Percentiles rank a stretch among this genome's conserved stretches.
Conservation (phyloP, 2,888 invertebrate genomes). For the Callosobruchus maculatus region DNA sequence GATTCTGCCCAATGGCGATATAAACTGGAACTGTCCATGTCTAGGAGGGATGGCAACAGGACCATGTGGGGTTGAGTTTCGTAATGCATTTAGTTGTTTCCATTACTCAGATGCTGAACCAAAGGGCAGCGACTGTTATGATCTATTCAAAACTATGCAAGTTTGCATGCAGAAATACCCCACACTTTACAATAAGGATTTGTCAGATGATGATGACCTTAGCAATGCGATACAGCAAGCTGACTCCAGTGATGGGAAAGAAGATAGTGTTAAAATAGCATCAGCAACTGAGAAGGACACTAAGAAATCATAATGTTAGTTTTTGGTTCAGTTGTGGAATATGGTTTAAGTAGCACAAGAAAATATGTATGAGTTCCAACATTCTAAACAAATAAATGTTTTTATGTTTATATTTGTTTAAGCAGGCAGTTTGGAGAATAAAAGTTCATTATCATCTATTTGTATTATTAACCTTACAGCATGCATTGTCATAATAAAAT, state of each 20-base stretch:
- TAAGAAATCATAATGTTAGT: background rate
- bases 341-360: background rate
- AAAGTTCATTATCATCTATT: background rate
- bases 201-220: conserved; percentile 58
- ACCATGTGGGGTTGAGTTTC: conserved; percentile 89
- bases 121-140: conserved; percentile 88
- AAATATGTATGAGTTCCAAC: background rate
- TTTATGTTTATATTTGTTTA: background rate
- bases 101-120: conserved; percentile 87
- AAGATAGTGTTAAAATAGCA: background rate
- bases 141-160: conserved; percentile 87
- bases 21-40: conserved; percentile 97
- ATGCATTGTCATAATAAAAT: too few species aligned
- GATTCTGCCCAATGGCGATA: conserved; percentile 78
- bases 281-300: background rate
- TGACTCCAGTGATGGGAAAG: background rate
- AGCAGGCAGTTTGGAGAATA: background rate
- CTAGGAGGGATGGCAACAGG: conserved; percentile 97
- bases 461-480: too few species aligned
- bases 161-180: conserved; percentile 86
- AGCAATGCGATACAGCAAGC: background rate
- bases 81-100: conserved; percentile 93
- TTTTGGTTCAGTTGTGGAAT: background rate
- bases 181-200: conserved; percentile 73
- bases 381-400: background rate